A percentile compares a stretch with the other conserved stretches of the same genome.
phyloP scores from a whole-genome alignment of 2,113 vertebrate species.

The Cyanistes caeruleus region DNA sequence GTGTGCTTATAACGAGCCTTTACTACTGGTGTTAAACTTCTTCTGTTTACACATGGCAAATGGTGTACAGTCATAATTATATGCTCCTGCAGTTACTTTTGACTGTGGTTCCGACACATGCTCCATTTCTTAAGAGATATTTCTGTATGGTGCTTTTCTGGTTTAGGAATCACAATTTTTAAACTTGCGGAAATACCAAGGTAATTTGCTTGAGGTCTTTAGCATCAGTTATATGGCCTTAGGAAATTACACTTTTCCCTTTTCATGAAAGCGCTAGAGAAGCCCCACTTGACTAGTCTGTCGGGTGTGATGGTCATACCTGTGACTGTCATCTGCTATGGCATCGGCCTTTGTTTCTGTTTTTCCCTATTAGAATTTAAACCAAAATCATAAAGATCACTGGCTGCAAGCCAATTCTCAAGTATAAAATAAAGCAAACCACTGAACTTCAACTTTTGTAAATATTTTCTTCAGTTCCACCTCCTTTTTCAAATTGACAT shows the following conservation, averaged over 20 bases:
- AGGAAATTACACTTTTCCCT: background rate
- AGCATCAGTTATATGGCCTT: background rate
- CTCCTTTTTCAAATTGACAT: background rate
- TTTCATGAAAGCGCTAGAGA: background rate
- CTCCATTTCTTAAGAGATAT: background rate
- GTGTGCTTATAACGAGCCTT: rapidly evolving
- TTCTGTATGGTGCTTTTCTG: background rate
- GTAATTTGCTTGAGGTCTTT: background rate
- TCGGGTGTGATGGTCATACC: background rate
- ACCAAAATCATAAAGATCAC: background rate
- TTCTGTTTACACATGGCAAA: background rate
- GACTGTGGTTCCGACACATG: background rate
- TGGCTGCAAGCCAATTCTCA: background rate
- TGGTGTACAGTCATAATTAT: background rate
- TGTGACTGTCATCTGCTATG: background rate
- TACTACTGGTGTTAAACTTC: background rate
- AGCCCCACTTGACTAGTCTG: background rate
- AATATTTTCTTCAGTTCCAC: background rate
- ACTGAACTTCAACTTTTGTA: background rate
- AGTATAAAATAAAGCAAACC: background rate
- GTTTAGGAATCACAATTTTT: background rate
- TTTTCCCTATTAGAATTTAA: background rate
- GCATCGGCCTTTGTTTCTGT: background rate
- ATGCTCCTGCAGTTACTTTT: background rate
- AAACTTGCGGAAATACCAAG: background rate